Percentiles rank a stretch among this genome's conserved stretches.
Evolutionary conservation across 1,140 invertebrate genomes (phyloP).

Genomic region (Aricia agestis): DNA sequence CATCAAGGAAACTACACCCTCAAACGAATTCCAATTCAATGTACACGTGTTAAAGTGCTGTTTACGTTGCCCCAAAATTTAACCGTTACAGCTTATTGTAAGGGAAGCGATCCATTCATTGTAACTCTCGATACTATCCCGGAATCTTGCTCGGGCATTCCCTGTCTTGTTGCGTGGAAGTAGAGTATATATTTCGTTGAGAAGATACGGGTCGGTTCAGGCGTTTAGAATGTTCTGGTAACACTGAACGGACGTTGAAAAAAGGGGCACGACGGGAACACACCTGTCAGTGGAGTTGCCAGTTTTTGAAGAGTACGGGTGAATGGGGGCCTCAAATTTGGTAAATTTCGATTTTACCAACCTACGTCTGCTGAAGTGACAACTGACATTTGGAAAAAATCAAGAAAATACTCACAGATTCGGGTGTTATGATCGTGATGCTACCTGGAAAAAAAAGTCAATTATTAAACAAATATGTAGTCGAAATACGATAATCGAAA

Average conservation of each 20-base stretch:
- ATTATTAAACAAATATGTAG: too few species aligned
- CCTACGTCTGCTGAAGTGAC: background rate
- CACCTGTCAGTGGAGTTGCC: slow-evolving; percentile 73
- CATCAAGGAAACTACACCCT: slow-evolving; percentile 4
- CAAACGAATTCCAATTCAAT: slow-evolving; percentile 18
- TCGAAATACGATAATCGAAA: too few species aligned
- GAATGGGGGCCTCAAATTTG: slow-evolving; percentile 61
- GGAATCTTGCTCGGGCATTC: background rate
- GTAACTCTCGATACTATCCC: slow-evolving; percentile 34
- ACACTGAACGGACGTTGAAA: slow-evolving; percentile 70
- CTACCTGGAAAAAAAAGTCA: too few species aligned
- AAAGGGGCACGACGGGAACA: slow-evolving; percentile 73
- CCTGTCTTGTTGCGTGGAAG: background rate
- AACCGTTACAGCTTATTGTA: slow-evolving; percentile 70
- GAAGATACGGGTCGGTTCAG: slow-evolving; percentile 20
- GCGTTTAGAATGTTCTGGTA: slow-evolving; percentile 33
- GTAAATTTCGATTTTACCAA: slow-evolving; percentile 50
- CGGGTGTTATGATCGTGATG: too few species aligned
- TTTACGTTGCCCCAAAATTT: slow-evolving; percentile 41
- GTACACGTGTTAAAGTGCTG: slow-evolving; percentile 34
- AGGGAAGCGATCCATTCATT: slow-evolving; percentile 73
- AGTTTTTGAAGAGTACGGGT: slow-evolving; percentile 63
- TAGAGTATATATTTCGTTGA: background rate
- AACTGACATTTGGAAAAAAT: background rate
- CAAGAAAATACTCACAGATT: too few species aligned